phyloP scores from a whole-genome alignment of 2,797 vertebrate species.

The Nasua narica region DNA sequence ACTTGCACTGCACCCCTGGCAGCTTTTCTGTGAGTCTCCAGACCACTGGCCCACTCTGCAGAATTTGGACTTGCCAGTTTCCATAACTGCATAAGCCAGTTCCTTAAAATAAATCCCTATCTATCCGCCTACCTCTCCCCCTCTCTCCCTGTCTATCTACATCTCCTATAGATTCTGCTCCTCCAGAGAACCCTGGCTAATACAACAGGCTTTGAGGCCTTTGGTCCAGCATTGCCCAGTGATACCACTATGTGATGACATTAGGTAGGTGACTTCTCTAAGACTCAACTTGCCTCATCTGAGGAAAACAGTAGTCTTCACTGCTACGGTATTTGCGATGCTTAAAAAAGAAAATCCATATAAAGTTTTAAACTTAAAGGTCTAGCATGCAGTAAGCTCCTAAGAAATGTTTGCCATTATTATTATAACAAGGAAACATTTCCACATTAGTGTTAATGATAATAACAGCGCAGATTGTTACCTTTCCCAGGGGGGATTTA shows the following conservation, averaged over 20 bases:
- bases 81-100: not conserved
- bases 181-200: not conserved
- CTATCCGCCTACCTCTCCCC: not conserved
- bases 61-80: not conserved
- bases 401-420: constrained; percentile 46
- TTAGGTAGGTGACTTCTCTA: not conserved
- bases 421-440: constrained; percentile 50
- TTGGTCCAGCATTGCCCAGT: not conserved
- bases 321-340: not conserved
- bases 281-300: not conserved
- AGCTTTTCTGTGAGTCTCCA: not conserved
- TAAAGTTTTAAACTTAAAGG: not conserved
- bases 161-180: not conserved
- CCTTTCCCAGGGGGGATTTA: constrained; percentile 52
- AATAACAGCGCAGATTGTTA: constrained; percentile 45
- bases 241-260: not conserved
- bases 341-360: constrained; percentile 14
- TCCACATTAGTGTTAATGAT: constrained; percentile 51
- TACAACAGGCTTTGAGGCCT: not conserved
- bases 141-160: not conserved
- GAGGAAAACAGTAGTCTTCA: not conserved
- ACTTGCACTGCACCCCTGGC: not conserved
- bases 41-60: not conserved
- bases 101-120: not conserved
- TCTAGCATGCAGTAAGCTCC: not conserved